Base-by-base conservation (phyloP, 2,113 vertebrate species). In the Atractosteus spatula region DNA sequence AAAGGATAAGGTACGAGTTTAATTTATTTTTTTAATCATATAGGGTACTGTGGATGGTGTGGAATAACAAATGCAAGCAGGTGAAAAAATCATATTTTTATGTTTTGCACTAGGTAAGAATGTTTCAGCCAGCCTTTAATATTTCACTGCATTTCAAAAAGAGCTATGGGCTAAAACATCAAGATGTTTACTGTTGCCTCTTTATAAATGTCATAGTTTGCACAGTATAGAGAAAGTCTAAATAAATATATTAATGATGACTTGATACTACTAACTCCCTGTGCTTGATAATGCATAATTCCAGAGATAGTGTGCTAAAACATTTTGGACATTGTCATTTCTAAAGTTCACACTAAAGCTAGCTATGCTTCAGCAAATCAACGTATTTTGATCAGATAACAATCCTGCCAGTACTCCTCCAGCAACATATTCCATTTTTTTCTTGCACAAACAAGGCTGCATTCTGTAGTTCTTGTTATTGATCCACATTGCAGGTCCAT, bases 1-100 rank as follows among this genome's bases (percentile, higher is more conserved):
- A 87, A 79, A 81, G 81, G 70, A 84, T 87, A 81, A 79, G 78
- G 79, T 80, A 71, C 74, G 47, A 68, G 81, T 78, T 85, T 84
- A 64, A 82, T 86, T 87, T 81, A 71, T 74, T 77, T 74, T 70
- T 86, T 83, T 85, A 78, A 84, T 84, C 79, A 81, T 76, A 77
- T 66, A 66, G 65, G 75, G 62, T 69, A 77, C 29, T 29, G 71
- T 63, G 78, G 74, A 57, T 69, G 74, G 80, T 63, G 54, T 83
- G 75, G 74, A 77, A 77, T 84, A 73, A 80, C 77, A 66, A 74
- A 71, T 7, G 2, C 59, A 17, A n/a, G 44, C 11, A 62, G 78
- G 41, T 11, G 57, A n/a, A 16, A 59, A n/a, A 5, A 8, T 12
- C n/a, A 8, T 44, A 7, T 55, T 73, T 54, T 62, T 13, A 54